Conservation (phyloP, 53 echinoderm and acorn worm genomes). For the Holothuria leucospilota region DNA sequence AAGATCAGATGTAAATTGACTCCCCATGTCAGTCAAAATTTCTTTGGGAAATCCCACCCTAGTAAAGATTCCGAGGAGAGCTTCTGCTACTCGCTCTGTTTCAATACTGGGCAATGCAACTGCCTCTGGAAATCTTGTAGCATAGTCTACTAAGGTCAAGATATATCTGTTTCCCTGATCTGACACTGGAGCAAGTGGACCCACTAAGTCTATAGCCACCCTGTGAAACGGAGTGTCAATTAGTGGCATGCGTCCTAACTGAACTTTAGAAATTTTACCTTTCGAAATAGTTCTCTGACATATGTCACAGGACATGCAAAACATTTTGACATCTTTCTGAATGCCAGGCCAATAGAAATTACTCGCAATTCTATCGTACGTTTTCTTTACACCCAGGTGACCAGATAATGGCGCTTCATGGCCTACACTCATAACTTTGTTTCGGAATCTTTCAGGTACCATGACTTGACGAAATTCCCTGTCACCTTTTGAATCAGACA, state of each 20-base stretch:
- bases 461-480: too few relatives aligned
- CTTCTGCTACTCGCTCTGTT: conserved; percentile 55
- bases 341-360: too few relatives aligned
- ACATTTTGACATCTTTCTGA: too few relatives aligned
- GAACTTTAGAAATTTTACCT: too few relatives aligned
- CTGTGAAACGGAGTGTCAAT: conserved; percentile 56
- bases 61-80: conserved; percentile 54
- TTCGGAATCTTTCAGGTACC: too few relatives aligned
- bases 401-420: conserved; percentile 28
- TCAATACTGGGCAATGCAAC: conserved; percentile 46
- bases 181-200: too few relatives aligned
- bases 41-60: conserved; percentile 54
- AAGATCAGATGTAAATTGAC: conserved; percentile 51
- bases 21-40: conserved; percentile 53
- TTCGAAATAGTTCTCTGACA: too few relatives aligned
- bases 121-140: conserved; percentile 46
- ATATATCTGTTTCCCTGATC: too few relatives aligned
- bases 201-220: too few relatives aligned
- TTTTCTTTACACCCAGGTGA: conserved; percentile 24
- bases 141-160: too few relatives aligned
- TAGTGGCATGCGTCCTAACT: conserved; percentile 34
- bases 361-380: neutral
- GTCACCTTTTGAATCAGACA: neutral
- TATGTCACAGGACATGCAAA: too few relatives aligned
- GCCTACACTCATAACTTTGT: too few relatives aligned